A percentile compares a stretch with the other conserved stretches of the same genome.
Conservation (phyloP, 2,888 invertebrate species). For the Drosophila prolongata region DNA sequence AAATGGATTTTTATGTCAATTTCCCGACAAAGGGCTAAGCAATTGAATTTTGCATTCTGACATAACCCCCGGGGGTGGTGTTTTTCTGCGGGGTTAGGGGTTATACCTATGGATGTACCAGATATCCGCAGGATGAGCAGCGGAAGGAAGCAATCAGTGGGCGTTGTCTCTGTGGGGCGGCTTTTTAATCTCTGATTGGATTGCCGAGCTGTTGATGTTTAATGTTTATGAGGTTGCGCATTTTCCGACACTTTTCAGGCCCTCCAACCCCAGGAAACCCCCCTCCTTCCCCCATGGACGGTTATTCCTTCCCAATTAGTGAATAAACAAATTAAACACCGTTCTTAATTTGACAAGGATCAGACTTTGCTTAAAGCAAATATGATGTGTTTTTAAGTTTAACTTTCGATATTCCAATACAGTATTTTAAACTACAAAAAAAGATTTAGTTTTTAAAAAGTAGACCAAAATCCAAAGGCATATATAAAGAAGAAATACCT, state of each 20-base stretch:
- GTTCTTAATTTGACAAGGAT: neutral
- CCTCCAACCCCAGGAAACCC: no score
- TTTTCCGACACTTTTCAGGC: constrained; percentile 51
- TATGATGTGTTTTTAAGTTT: no score
- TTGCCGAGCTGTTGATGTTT: constrained; percentile 54
- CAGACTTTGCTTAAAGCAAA: neutral
- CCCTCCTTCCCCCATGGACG: no score
- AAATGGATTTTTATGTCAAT: constrained; percentile 84
- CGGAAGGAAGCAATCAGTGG: constrained; percentile 68
- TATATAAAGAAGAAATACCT: no score
- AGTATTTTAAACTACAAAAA: no score
- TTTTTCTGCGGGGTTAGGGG: neutral
- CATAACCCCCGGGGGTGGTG: constrained; percentile 42
- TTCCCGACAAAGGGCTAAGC: constrained; percentile 64
- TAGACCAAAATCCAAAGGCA: no score
- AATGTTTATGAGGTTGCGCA: constrained; percentile 69
- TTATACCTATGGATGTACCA: neutral
- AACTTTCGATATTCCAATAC: no score
- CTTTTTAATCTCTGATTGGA: constrained; percentile 82
- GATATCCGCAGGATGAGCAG: constrained; percentile 12
- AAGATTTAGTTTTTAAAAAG: no score
- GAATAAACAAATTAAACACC: neutral
- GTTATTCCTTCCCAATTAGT: constrained; percentile 20
- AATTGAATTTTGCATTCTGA: constrained; percentile 82
- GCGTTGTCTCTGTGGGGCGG: constrained; percentile 60